Evolutionary conservation across 2,888 invertebrate genomes (phyloP), one percentile per base, ranked within the genome.

Genomic region (Epirrhoe tristata): DNA sequence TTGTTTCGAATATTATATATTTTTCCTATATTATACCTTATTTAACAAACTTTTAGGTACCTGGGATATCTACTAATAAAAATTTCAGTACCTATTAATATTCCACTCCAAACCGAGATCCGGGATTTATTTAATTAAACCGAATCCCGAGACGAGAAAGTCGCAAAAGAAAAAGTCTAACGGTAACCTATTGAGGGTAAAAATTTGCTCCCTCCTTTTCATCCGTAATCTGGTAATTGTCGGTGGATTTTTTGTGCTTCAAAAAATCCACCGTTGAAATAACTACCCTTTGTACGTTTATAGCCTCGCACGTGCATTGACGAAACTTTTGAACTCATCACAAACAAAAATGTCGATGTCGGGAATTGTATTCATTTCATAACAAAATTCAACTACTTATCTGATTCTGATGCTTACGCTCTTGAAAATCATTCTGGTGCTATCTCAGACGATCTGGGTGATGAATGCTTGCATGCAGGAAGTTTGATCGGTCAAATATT

Each of bases 221-320:
- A 86, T 84, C 85, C 85, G 81, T 92, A 90, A 93, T 92, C 89
- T 85, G 82, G 87, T 89, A 89, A 91, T 91, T 90, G 91, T 91
- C 82, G 81, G 83, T 81, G 75, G 79, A 82, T 83, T 89, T 91
- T 89, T 90, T 85, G 73, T 73, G 78, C 78, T 78, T 80, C 81
- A 79, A 83, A 85, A 79, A n/a, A n/a, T n/a, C n/a, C n/a, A n/a
- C n/a, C n/a, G n/a, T n/a, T n/a, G 79, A 86, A 89, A 91, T 83
- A 74, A 67, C 72, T 82, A 85, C 86, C 89, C 89, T 88, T 89
- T 87, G 86, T 89, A 76, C 82, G 84, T 81, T 85, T 80, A 75
- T 87, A 85, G 87, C 89, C 91, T 86, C 87, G 86, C 91, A 91
- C 90, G 90, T 90, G 90, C 82, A 81, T 73, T 74, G 77, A 77